phyloP scores from a whole-genome alignment of 2,888 invertebrate genomes.

The Lycia hirtaria region DNA sequence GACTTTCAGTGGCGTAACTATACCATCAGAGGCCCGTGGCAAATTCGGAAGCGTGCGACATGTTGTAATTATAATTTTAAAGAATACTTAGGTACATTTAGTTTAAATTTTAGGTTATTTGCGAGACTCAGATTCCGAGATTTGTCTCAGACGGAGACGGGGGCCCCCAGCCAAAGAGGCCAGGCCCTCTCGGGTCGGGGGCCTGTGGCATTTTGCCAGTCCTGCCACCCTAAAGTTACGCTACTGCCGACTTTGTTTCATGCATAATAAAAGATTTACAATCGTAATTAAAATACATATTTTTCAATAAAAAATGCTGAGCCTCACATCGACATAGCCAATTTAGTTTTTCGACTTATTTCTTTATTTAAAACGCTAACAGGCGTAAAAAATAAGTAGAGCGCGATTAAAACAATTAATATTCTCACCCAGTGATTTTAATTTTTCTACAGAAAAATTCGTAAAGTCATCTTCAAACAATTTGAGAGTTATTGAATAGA shows the following conservation, averaged over 20 bases:
- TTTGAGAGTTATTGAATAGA: background rate
- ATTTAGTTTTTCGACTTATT: background rate
- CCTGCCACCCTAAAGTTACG: no score
- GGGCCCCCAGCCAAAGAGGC: no score
- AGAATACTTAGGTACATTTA: no score
- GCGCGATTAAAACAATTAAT: background rate
- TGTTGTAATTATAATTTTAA: no score
- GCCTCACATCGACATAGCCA: background rate
- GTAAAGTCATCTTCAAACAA: conserved; percentile 1
- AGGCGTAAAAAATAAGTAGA: background rate
- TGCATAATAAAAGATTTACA: background rate
- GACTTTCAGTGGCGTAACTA: no score
- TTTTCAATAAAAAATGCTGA: background rate
- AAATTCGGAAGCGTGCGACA: no score
- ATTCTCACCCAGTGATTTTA: background rate
- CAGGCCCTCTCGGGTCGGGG: no score
- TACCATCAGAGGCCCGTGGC: no score
- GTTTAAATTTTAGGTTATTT: no score
- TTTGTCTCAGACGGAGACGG: no score
- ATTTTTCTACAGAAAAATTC: background rate
- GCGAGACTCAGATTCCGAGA: no score
- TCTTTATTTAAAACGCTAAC: background rate
- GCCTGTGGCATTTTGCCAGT: no score
- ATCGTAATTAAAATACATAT: background rate
- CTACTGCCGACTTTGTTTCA: background rate